Conservation (phyloP, 2,113 vertebrate genomes). For the Rhinoderma darwinii region DNA sequence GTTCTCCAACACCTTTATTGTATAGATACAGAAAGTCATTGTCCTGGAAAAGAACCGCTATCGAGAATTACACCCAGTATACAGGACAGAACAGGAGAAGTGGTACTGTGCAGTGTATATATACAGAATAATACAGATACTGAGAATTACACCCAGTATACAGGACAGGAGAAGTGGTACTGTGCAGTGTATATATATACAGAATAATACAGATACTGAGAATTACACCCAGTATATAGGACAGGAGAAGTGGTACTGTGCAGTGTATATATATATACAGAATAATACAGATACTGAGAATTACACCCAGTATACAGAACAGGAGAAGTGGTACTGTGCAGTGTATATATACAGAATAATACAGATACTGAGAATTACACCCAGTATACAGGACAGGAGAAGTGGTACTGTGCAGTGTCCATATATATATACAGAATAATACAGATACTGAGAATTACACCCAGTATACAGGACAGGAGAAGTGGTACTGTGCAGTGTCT, state of each 20-base stretch:
- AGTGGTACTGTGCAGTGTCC: background rate
- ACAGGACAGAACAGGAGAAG: background rate
- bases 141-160: too few species aligned
- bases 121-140: too few species aligned
- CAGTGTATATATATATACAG: background rate
- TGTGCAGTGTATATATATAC: background rate
- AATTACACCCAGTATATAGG: too few species aligned
- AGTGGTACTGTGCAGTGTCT: background rate
- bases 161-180: background rate
- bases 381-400: background rate
- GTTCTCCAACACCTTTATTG: background rate
- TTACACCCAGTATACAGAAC: too few species aligned
- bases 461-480: background rate
- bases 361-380: background rate
- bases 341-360: background rate
- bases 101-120: background rate
- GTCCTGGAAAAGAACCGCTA: too few species aligned
- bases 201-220: too few species aligned
- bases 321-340: slow-evolving; percentile 8
- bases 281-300: too few species aligned
- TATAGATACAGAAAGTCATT: background rate
- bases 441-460: too few species aligned
- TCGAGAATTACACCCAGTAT: too few species aligned
- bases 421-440: too few species aligned
- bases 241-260: background rate